Conservation (phyloP, 2,797 vertebrate species). For the Alca torda region DNA sequence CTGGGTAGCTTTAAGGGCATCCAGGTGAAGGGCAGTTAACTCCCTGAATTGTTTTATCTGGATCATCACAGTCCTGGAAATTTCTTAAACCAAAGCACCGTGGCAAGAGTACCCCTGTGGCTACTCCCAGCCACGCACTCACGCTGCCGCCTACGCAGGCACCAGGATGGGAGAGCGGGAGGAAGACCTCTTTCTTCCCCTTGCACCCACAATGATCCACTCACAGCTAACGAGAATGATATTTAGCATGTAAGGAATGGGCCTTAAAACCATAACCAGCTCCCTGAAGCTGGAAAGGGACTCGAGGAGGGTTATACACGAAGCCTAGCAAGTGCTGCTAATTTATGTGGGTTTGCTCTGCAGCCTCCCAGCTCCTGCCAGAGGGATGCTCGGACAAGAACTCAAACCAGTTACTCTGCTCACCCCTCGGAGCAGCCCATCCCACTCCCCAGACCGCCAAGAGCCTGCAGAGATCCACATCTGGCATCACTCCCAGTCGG, state of each 20-base stretch:
- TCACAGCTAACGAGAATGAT: background rate
- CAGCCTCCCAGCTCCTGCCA: background rate
- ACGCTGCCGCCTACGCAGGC: background rate
- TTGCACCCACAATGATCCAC: background rate
- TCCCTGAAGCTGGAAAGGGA: background rate
- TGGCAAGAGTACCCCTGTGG: background rate
- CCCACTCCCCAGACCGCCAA: background rate
- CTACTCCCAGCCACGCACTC: background rate
- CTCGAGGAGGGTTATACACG: background rate
- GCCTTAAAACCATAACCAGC: background rate
- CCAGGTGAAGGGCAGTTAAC: background rate
- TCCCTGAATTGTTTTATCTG: background rate
- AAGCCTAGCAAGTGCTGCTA: background rate
- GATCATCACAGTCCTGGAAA: background rate
- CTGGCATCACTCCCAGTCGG: accelerated
- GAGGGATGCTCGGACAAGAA: background rate
- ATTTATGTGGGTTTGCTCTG: background rate
- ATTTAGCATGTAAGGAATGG: background rate
- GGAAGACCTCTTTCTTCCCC: background rate
- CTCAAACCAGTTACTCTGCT: background rate
- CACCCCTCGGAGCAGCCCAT: background rate
- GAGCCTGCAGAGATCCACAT: background rate
- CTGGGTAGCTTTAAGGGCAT: background rate
- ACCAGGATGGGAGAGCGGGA: accelerated
- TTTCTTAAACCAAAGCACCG: background rate